Evolutionary conservation across 2,113 vertebrate genomes (phyloP).

Genomic region (Rhea americana): DNA sequence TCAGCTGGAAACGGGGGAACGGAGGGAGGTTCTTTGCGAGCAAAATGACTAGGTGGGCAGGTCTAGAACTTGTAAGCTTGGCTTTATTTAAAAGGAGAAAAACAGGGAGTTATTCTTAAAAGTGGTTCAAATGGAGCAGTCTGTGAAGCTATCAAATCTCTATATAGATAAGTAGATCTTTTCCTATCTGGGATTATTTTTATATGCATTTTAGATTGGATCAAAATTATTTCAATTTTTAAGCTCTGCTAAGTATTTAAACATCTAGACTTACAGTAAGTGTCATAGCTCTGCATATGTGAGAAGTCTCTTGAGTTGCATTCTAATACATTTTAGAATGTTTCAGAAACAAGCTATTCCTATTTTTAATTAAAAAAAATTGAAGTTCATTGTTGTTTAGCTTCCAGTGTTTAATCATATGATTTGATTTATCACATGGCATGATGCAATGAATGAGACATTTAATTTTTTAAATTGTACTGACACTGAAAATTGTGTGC

Average conservation of each 20-base stretch:
- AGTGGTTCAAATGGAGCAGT: neutral
- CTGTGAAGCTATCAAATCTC: neutral
- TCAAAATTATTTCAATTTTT: constrained; percentile 12
- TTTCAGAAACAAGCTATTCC: neutral
- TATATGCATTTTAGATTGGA: neutral
- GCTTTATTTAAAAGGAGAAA: neutral
- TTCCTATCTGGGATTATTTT: constrained; percentile 3
- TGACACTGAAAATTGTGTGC: constrained; percentile 23
- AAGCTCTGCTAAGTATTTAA: constrained; percentile 38
- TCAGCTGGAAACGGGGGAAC: neutral
- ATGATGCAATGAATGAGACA: neutral
- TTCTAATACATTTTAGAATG: neutral
- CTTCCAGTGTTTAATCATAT: neutral
- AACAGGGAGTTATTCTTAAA: neutral
- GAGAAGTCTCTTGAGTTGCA: neutral
- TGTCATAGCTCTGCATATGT: rapidly evolving
- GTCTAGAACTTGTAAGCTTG: neutral
- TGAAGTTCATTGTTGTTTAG: neutral
- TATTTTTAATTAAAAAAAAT: neutral
- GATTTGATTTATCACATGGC: neutral
- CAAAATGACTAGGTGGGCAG: neutral
- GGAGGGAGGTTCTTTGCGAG: neutral
- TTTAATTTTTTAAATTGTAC: neutral
- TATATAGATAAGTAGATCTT: neutral
- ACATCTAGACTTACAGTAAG: neutral